These are phyloP conservation scores for Chalcosyrphus nemorum DNA, from an alignment of 2,888 invertebrate species.

Conservation along the genomic window DNA sequence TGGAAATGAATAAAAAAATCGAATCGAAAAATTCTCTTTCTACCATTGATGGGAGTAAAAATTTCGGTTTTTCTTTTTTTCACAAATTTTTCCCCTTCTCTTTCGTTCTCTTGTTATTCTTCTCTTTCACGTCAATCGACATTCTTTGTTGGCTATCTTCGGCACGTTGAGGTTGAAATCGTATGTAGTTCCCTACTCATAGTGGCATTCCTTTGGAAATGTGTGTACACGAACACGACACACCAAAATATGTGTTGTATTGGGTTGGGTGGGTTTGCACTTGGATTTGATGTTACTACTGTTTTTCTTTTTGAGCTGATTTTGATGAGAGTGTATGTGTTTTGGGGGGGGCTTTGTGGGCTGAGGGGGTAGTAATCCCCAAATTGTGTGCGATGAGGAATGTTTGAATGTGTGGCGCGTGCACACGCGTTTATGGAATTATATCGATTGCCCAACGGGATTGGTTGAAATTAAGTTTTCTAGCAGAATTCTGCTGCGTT, in stretches of 20 bases:
- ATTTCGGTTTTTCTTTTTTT: slow-evolving; percentile 62
- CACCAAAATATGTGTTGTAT: slow-evolving; percentile 24
- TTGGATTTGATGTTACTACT: not conserved
- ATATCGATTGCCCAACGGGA: slow-evolving; percentile 52
- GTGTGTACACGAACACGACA: too few relatives aligned
- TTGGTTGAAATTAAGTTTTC: slow-evolving; percentile 48
- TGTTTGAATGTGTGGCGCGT: not conserved
- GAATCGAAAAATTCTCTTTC: slow-evolving; percentile 30
- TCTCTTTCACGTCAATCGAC: slow-evolving; percentile 47
- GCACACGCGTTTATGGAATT: slow-evolving; percentile 41
- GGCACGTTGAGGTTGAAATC: slow-evolving; percentile 52
- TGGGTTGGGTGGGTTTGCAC: slow-evolving; percentile 50
- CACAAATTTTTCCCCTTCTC: slow-evolving; percentile 33
- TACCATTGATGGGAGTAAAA: slow-evolving; percentile 18
- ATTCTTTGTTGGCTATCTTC: slow-evolving; percentile 59
- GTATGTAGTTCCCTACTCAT: slow-evolving; percentile 31
- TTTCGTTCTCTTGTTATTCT: slow-evolving; percentile 25
- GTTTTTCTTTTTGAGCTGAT: not conserved
- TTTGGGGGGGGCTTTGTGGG: slow-evolving; percentile 5
- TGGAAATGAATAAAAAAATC: slow-evolving; percentile 7
- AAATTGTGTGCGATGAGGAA: not conserved
- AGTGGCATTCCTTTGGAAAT: slow-evolving; percentile 48
- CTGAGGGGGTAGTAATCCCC: not conserved
- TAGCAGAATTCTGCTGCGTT: slow-evolving; percentile 44
- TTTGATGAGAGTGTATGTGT: not conserved